Evolutionary conservation across 2,888 invertebrate genomes (phyloP), one percentile per base, ranked within the genome.

Genomic region (Auanema freiburgensis): DNA sequence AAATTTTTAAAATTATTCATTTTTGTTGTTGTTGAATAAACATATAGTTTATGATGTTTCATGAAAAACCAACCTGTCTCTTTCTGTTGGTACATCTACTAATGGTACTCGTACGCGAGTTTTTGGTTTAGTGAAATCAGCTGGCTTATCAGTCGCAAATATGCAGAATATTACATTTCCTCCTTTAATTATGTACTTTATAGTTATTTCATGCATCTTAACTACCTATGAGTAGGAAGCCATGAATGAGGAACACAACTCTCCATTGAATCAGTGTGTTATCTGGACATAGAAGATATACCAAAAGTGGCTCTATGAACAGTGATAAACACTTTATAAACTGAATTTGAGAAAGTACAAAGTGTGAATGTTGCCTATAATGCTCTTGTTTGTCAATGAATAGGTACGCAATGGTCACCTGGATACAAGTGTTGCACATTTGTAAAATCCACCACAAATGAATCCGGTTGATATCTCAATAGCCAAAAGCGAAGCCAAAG

Each of bases 321-420:
- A 79, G 66, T 0, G 80, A 78, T 5, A 79, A 51, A 42, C 79
- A 80, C 59, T 80, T 80, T 69, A 79, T 76, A 71, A 80, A 80
- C 58, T 80, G 80, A 40, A 80, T 78, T 65, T 78, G 77, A 8
- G 79, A 79, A 12, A 80, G 71, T 8, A 80, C 80, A 52, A 80
- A 80, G 63, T 79, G 79, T n/a, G 77, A 72, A 63, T 79, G 79
- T 65, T 80, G 80, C 49, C 80, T 80, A 69, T 62, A 77, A 69
- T 24, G 10, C 16, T 11, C 41, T 14, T 41, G n/a, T 10, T 24
- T 23, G 42, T 50, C 18, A 21, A 11, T 11, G 33, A 43, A 43
- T 16, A 4, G 3, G 6, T 4, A 52, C 16, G 4, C 6, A 6
- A 5, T 16, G 5, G n/a, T 33, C 24, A 75, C 77, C 77, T 72